Evolutionary conservation across 2,888 invertebrate species (phyloP), one percentile per base, ranked within the genome.

Genomic region (Rambutsinella grinnellia): DNA sequence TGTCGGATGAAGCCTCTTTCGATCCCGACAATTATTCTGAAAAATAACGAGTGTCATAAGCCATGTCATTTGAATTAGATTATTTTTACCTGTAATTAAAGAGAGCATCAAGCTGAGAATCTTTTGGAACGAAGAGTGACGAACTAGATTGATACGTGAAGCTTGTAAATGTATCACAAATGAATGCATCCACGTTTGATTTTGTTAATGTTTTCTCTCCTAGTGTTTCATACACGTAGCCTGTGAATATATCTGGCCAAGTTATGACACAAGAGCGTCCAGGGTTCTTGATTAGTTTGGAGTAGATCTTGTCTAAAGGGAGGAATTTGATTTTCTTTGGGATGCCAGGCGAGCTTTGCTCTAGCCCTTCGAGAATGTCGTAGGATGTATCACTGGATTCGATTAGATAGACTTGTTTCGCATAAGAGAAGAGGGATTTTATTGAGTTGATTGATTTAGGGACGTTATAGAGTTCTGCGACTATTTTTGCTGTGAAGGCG

Each of bases 1-100:
- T 61, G 60, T 2, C 69, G 69, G 17, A 61, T 69, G 19, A 69
- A 69, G 2, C 69, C 69, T 19, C 61, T 10, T 49, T 69, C 69
- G 1, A 60, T 44, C 13, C 69, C 69, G 13, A 61, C 28, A 1
- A 69, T 46, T n/a, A 69, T 60, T 54, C 69, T 69, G 61, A 10
- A 24, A 24, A 3, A 28, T 5, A 56, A 23, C n/a, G n/a, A n/a
- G 17, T n/a, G 51, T 51, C 17, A n/a, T 6, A n/a, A n/a, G 51
- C 17, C 5, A 6, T 51, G 51, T n/a, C 5, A 5, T 51, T 15
- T 15, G 10, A 5, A 15, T 51, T 17, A 6, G 17, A n/a, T 51
- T 5, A 51, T n/a, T 6, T 51, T 51, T 6, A 61, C 61, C 66
- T 54, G 66, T 61, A 69, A 54, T 69, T 69, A 46, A 69, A 69